Conservation (phyloP, 1,140 invertebrate species). For the Nasonia vitripennis region DNA sequence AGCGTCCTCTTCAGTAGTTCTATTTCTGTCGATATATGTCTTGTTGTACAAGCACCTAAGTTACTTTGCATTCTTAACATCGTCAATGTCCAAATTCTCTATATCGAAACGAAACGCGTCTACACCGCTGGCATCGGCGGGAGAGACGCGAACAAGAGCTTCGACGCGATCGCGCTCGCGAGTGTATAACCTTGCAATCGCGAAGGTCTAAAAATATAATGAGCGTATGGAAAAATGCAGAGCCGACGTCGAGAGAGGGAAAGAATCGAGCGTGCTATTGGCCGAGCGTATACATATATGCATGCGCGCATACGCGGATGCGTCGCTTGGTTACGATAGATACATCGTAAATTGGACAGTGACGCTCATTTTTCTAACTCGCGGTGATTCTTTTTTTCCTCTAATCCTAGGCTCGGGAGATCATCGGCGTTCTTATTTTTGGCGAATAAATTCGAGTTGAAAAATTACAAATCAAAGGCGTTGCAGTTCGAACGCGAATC, state of each 20-base stretch:
- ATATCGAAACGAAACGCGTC: no score
- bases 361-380: slow-evolving; percentile 44
- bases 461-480: background rate
- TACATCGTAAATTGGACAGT: slow-evolving; percentile 67
- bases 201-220: slow-evolving; percentile 64
- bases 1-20: background rate
- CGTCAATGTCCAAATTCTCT: no score
- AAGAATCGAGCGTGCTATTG: slow-evolving; percentile 42
- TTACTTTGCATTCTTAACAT: no score
- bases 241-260: background rate
- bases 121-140: no score
- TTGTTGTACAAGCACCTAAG: no score
- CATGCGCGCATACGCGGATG: slow-evolving; percentile 38
- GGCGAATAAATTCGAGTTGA: background rate
- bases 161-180: slow-evolving; percentile 11
- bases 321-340: slow-evolving; percentile 54
- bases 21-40: no score
- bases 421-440: no score
- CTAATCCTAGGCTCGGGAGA: no score
- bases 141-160: background rate
- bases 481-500: no score
- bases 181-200: slow-evolving; percentile 58
- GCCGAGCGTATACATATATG: background rate
- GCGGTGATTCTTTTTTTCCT: background rate
- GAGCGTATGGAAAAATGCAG: slow-evolving; percentile 58